Evolutionary conservation across 1,140 invertebrate species (phyloP), one percentile per base, ranked within the genome.

Genomic region (Camponotus floridanus): DNA sequence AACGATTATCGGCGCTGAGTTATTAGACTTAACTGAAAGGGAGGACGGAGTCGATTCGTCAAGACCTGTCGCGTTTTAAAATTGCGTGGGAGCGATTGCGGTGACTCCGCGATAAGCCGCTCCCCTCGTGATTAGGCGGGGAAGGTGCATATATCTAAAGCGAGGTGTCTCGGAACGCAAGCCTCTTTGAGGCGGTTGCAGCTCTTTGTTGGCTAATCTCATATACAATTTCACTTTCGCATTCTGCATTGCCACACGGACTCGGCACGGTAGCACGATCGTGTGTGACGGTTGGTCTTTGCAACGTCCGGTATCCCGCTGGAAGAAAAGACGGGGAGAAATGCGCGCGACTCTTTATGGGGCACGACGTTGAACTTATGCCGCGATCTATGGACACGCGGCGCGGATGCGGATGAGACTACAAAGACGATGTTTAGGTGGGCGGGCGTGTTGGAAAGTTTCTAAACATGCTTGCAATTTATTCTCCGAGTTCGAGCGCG

Each of bases 401-500:
- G 64, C 39, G 13, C 64, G 15, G 76, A 67, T 42, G 39, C 76
- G 80, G 80, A 83, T 64, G 73, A 26, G 42, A 55, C 62, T 33
- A 67, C 73, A 80, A 89, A 87, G 51, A 87, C 48, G 68, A 78
- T 67, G 85, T 91, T 89, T 88, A 89, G 86, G 80, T 89, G 48
- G 89, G 88, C 87, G 91, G 86, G 87, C 59, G 83, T 26, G 26
- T 88, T 89, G 86, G 87, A 90, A 91, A 91, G 89, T 92, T 88
- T 87, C 71, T 74, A 59, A 81, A 91, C 87, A 65, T 62, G 68
- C 57, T 84, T 61, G 87, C 74, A 87, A 90, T 89, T 85, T 85
- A 70, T 85, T 86, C 45, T 18, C 42, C 81, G 85, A 45, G 65
- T 59, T 39, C n/a, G 71, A 65, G 42, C 51, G 62, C 76, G 57